phyloP scores from a whole-genome alignment of 2,113 vertebrate genomes.

The Progne subis region DNA sequence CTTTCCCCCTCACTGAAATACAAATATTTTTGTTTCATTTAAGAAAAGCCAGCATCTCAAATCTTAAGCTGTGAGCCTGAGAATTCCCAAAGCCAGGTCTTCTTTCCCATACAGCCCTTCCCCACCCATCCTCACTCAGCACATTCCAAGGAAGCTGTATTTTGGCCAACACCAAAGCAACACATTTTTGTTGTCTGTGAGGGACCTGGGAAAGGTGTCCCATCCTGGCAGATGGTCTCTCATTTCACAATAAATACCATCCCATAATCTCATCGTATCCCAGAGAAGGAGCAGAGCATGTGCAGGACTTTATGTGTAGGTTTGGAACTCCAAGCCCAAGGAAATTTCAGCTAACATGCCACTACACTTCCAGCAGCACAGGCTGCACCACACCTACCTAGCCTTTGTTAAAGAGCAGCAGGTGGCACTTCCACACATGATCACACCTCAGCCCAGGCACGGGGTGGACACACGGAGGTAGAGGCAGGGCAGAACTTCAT shows the following conservation, averaged over 20 bases:
- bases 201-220: not conserved
- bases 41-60: not conserved
- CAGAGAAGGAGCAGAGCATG: not conserved
- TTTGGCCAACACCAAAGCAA: not conserved
- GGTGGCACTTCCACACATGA: not conserved
- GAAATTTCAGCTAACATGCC: not conserved
- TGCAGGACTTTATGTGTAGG: not conserved
- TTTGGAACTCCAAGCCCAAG: not conserved
- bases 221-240: not conserved
- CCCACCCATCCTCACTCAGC: not conserved
- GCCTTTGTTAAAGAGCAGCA: not conserved
- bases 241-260: not conserved
- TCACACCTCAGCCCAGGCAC: not conserved
- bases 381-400: not conserved
- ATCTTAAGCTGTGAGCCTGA: not conserved
- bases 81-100: not conserved
- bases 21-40: not conserved
- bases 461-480: accelerated
- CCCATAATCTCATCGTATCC: not conserved
- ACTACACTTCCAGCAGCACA: not conserved
- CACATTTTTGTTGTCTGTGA: not conserved
- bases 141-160: not conserved
- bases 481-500: not conserved
- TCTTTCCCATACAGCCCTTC: not conserved
- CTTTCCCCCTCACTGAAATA: not conserved